Conservation (phyloP, 2,113 vertebrate genomes). For the Apus apus region DNA sequence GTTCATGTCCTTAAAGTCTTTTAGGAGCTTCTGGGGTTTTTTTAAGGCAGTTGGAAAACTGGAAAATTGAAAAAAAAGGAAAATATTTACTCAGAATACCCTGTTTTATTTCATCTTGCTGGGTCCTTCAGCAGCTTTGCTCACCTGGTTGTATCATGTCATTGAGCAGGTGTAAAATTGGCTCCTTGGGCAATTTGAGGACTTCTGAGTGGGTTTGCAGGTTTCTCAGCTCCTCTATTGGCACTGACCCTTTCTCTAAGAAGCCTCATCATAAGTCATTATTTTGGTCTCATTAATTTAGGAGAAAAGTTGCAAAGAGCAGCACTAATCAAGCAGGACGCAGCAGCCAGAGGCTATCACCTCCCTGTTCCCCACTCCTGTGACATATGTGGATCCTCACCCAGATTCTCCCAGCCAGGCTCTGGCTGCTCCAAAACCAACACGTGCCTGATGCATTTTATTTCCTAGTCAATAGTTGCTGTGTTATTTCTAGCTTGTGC, state of each 20-base stretch:
- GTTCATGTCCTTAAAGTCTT: neutral
- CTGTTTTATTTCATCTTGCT: accelerated
- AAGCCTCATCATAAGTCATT: neutral
- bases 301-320: neutral
- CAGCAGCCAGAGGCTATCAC: neutral
- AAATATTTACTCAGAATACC: neutral
- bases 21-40: neutral
- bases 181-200: accelerated
- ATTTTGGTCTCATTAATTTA: neutral
- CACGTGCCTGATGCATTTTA: accelerated
- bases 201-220: neutral
- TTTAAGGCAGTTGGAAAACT: neutral
- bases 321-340: neutral
- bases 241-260: neutral
- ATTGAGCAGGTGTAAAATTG: neutral
- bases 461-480: neutral
- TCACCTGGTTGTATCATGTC: neutral
- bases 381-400: neutral
- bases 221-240: neutral
- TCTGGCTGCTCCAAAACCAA: neutral
- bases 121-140: neutral
- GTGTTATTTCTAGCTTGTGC: neutral
- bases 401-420: no score
- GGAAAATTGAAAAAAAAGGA: neutral
- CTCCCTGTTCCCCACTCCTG: neutral